phyloP scores from a whole-genome alignment of 2,797 vertebrate genomes.

The Galaxias olidus region DNA sequence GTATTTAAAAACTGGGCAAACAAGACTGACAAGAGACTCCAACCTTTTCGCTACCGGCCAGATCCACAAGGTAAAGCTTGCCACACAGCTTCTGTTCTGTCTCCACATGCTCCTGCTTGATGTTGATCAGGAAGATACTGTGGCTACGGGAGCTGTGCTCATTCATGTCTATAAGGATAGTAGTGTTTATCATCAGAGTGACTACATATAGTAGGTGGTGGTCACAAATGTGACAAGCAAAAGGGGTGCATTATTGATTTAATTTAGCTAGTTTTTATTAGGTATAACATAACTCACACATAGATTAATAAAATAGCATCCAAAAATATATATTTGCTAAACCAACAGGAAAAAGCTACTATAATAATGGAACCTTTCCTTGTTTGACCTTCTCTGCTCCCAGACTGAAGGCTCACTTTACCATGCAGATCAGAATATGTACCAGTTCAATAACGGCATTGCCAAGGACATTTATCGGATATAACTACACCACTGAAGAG shows the following conservation, averaged over 20 bases:
- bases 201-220: no score
- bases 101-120: conserved; percentile 96
- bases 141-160: conserved; percentile 99
- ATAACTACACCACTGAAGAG: conserved; percentile 39
- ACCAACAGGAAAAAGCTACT: no score
- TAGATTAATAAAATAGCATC: no score
- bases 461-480: conserved; percentile 34
- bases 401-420: conserved; percentile 43
- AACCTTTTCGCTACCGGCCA: conserved; percentile 95
- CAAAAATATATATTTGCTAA: no score
- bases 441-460: conserved; percentile 34
- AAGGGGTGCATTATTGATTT: no score
- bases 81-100: conserved; percentile 94
- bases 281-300: no score
- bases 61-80: conserved; percentile 93
- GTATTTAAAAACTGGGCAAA: background rate
- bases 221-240: no score
- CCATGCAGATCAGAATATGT: conserved; percentile 45
- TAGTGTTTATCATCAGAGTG: no score
- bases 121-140: conserved; percentile 98
- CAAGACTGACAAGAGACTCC: background rate
- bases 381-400: no score
- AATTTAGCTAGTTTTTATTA: no score
- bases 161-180: conserved; percentile 81
- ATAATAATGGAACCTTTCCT: no score